Conservation (phyloP, 2,888 invertebrate genomes). For the Neoitamus cyanurus region DNA sequence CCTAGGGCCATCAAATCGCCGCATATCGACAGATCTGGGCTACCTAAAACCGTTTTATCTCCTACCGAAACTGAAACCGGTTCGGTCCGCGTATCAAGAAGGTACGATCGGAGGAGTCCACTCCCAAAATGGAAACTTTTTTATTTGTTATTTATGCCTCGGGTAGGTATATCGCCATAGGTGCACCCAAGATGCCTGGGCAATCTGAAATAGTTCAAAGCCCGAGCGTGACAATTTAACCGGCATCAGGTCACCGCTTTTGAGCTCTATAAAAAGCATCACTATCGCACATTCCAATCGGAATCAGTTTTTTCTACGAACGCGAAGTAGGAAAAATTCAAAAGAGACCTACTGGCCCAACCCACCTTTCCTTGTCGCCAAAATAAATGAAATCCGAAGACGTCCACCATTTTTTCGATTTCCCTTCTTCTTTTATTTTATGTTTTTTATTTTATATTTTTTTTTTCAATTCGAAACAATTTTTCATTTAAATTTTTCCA, state of each 20-base stretch:
- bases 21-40: conserved; percentile 22
- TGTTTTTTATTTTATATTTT: neutral
- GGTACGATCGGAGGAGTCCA: conserved; percentile 10
- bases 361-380: conserved; percentile 33
- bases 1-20: neutral
- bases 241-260: conserved; percentile 30
- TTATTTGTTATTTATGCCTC: neutral
- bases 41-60: conserved; percentile 41
- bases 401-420: conserved; percentile 32
- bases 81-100: neutral
- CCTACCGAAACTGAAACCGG: conserved; percentile 23
- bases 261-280: neutral
- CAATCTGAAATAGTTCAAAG: conserved; percentile 21
- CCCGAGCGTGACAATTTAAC: conserved; percentile 28
- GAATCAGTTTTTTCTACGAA: conserved; percentile 21
- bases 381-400: conserved; percentile 7
- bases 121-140: conserved; percentile 24
- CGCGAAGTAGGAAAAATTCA: neutral
- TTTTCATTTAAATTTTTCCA: neutral
- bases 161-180: neutral
- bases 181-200: neutral
- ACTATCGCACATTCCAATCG: conserved; percentile 32
- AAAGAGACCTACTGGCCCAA: neutral
- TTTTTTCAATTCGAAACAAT: neutral
- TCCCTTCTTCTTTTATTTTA: neutral